Evolutionary conservation across 2,113 vertebrate species (phyloP), one percentile per base, ranked within the genome.

Genomic region (Tetrao urogallus): DNA sequence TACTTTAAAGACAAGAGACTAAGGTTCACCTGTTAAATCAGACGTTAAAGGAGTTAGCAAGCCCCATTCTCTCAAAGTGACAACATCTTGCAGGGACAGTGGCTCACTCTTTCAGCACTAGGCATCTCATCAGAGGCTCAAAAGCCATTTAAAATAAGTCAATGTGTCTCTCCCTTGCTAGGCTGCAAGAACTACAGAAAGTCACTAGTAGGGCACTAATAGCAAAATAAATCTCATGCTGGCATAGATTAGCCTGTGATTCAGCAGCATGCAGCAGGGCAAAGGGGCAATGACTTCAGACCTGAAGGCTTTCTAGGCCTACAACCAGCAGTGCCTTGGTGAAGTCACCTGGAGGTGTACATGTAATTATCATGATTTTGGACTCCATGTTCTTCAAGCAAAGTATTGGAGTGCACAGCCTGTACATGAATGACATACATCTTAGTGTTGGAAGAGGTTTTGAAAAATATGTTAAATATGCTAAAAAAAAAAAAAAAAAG

Each of bases 351-450:
- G 17, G 13, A 27, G 54, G 8, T 28, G 32, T 15, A 34, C 8
- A 36, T 4, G 3, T 32, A 66, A 56, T 32, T 43, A 45, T 20
- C 6, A n/a, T 13, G 42, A 27, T 27, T 56, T 52, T 2, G 22
- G 36, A 63, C 22, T 19, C 42, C 0, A 0, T 9, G 69, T 12
- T 45, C 63, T 2, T 40, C 38, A 82, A 88, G 67, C 25, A n/a
- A 50, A 89, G 43, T 1, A 38, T 2, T 28, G 47, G 78, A 50
- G 21, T 5, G 22, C 17, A 56, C 16, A 56, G 19, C 12, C n/a
- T 34, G 7, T 10, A 42, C 0, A 0, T 5, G 38, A 60, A 63
- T 1, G 3, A 63, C 16, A 10, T 11, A 34, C 7, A 34, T 14
- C 36, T 5, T 65, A 0, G 0, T 3, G 19, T 2, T 42, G 58